Percentiles rank a stretch among this genome's conserved stretches.
phyloP scores from a whole-genome alignment of 1,140 invertebrate genomes.

The Stenopsyche tienmushanensis region DNA sequence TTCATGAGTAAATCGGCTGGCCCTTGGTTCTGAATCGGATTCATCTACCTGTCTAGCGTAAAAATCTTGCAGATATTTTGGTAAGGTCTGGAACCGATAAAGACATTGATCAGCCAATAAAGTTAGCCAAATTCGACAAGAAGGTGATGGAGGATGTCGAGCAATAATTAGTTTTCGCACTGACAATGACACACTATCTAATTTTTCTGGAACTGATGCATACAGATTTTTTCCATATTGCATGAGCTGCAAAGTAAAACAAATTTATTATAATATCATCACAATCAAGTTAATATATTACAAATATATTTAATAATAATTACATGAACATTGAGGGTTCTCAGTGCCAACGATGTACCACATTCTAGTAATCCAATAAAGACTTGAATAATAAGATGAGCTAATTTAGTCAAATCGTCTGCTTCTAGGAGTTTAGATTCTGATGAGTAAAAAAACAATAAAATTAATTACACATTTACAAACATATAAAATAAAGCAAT shows the following conservation, averaged over 20 bases:
- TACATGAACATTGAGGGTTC: constrained; percentile 38
- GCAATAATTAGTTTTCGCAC: constrained; percentile 32
- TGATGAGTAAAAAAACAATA: constrained; percentile 22
- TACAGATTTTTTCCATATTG: constrained; percentile 32
- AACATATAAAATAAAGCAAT: neutral
- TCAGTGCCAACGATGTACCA: constrained; percentile 27
- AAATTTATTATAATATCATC: neutral
- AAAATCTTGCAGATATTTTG: constrained; percentile 38
- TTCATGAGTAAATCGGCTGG: constrained; percentile 1
- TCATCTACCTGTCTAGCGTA: constrained; percentile 36
- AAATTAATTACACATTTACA: too few relatives aligned
- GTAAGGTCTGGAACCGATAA: constrained; percentile 31
- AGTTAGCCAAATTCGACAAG: constrained; percentile 33
- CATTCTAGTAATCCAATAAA: constrained; percentile 32
- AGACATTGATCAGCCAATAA: constrained; percentile 36
- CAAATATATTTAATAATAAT: neutral
- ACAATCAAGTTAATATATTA: neutral
- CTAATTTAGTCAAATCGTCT: constrained; percentile 25
- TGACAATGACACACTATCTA: constrained; percentile 30
- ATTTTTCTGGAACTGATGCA: constrained; percentile 27
- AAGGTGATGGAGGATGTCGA: constrained; percentile 22
- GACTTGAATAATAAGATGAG: constrained; percentile 34
- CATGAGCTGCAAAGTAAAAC: constrained; percentile 35
- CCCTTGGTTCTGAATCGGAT: constrained; percentile 12
- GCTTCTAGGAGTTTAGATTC: constrained; percentile 30